A percentile compares a stretch with the other conserved stretches of the same genome.
phyloP scores from a whole-genome alignment of 2,113 vertebrate genomes.

The Piprites chloris region DNA sequence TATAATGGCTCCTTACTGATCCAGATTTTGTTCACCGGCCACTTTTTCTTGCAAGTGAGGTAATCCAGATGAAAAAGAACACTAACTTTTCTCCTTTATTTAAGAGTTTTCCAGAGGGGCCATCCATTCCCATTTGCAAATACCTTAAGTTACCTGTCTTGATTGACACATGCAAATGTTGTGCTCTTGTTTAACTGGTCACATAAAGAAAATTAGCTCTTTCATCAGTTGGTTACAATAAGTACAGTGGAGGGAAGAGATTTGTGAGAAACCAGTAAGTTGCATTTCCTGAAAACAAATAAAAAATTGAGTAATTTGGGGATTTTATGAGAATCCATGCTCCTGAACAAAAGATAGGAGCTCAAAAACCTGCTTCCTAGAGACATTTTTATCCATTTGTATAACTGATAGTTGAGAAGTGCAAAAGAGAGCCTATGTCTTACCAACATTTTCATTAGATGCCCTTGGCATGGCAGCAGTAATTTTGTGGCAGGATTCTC shows the following conservation, averaged over 20 bases:
- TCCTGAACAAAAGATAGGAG: background rate
- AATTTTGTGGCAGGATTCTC: background rate
- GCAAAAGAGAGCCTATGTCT: background rate
- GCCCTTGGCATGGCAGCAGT: background rate
- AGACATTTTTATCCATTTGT: background rate
- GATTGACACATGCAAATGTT: background rate
- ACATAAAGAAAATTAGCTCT: background rate
- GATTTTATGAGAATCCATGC: background rate
- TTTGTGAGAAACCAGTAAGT: background rate
- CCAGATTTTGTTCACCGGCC: background rate
- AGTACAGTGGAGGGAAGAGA: background rate
- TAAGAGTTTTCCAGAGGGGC: background rate
- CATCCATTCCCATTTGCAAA: background rate
- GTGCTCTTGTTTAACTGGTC: background rate
- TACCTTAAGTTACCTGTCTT: background rate
- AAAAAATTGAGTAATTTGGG: background rate
- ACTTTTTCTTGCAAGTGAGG: background rate
- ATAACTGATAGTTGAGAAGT: background rate
- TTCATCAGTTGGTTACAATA: background rate
- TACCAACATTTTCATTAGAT: background rate
- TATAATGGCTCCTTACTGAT: background rate
- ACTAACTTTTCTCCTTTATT: background rate
- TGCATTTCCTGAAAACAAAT: background rate
- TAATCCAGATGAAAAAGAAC: background rate
- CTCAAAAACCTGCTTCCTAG: background rate